phyloP scores from a whole-genome alignment of 2,888 invertebrate species.

The Endotricha flammealis region DNA sequence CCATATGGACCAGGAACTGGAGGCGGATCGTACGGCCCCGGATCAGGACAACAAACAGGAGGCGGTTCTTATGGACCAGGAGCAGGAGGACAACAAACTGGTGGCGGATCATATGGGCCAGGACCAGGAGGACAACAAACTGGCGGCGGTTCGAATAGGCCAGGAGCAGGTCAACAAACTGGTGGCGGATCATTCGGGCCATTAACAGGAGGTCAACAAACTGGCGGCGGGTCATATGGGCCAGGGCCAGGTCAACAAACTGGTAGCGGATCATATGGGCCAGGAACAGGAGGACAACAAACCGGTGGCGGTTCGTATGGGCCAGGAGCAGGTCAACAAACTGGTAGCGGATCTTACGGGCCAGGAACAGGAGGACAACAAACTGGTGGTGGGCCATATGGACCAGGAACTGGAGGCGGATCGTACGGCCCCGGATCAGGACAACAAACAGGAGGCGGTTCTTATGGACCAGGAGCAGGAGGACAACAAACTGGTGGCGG shows the following conservation, averaged over 20 bases:
- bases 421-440: no score
- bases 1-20: slow-evolving; percentile 10
- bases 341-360: background rate
- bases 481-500: slow-evolving; percentile 1
- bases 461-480: background rate
- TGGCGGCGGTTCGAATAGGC: slow-evolving; percentile 10
- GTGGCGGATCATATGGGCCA: slow-evolving; percentile 12
- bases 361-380: slow-evolving; percentile 1
- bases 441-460: slow-evolving; percentile 13
- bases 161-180: slow-evolving; percentile 7
- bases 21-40: slow-evolving; percentile 9
- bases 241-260: background rate
- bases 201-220: background rate
- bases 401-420: background rate
- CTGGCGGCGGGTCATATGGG: background rate
- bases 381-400: slow-evolving; percentile 1
- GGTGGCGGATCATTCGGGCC: background rate
- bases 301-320: slow-evolving; percentile 1
- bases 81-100: slow-evolving; percentile 11
- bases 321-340: slow-evolving; percentile 8
- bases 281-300: slow-evolving; percentile 16
- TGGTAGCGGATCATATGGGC: background rate
- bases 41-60: slow-evolving; percentile 9
- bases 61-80: slow-evolving; percentile 11
- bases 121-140: slow-evolving; percentile 11